These are phyloP conservation scores for Oreonectes daqikongensis DNA, from an alignment of 2,797 vertebrate genomes.

Conservation along the genomic window DNA sequence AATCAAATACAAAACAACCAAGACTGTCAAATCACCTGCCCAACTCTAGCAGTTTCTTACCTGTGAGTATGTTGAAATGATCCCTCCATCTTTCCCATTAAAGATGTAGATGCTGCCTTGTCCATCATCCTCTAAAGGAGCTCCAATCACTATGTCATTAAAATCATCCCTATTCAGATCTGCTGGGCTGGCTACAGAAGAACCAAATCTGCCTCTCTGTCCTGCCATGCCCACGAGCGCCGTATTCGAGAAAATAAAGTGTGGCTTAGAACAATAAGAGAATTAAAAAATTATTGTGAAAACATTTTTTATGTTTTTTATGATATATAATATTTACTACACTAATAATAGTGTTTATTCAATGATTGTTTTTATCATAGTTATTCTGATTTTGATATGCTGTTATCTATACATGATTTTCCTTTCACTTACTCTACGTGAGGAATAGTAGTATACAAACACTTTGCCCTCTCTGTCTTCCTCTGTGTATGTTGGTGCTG, in stretches of 20 bases:
- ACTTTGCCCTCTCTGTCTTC: slow-evolving; percentile 70
- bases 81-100: slow-evolving; percentile 55
- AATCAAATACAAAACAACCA: neutral
- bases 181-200: slow-evolving; percentile 72
- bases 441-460: slow-evolving; percentile 64
- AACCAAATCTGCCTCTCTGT: slow-evolving; percentile 73
- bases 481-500: slow-evolving; percentile 78
- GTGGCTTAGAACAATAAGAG: neutral
- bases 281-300: neutral
- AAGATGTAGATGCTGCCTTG: slow-evolving; percentile 80
- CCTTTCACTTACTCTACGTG: slow-evolving; percentile 55
- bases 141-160: slow-evolving; percentile 76
- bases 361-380: neutral
- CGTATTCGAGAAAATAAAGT: fast-evolving
- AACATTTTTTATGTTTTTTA: no score
- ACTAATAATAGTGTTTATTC: neutral
- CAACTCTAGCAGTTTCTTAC: slow-evolving; percentile 50
- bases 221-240: slow-evolving; percentile 63
- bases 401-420: neutral
- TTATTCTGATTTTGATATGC: neutral
- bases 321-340: neutral
- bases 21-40: neutral
- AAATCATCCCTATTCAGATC: slow-evolving; percentile 73
- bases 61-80: slow-evolving; percentile 69
- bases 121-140: slow-evolving; percentile 75